phyloP scores from a whole-genome alignment of 2,888 invertebrate species.

The Lagria hirta region DNA sequence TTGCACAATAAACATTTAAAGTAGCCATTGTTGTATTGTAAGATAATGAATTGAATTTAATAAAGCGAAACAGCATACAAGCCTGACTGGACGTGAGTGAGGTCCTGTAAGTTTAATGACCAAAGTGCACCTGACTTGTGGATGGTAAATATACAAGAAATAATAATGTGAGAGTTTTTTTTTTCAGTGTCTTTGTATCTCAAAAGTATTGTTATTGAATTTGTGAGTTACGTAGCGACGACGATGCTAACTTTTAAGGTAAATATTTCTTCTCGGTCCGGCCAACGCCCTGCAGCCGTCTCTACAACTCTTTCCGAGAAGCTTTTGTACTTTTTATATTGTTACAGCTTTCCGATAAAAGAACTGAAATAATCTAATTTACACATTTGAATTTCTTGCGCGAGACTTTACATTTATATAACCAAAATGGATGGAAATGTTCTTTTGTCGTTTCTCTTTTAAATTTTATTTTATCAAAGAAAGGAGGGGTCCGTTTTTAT shows the following conservation, averaged over 20 bases:
- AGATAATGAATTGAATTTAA: slow-evolving; percentile 26
- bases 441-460: slow-evolving; percentile 49
- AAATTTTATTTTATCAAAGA: slow-evolving; percentile 48
- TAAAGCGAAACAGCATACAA: slow-evolving; percentile 11
- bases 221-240: slow-evolving; percentile 36
- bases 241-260: slow-evolving; percentile 43
- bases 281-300: slow-evolving; percentile 39
- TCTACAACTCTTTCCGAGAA: slow-evolving; percentile 44
- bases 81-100: slow-evolving; percentile 22
- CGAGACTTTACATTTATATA: slow-evolving; percentile 52
- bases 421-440: slow-evolving; percentile 52
- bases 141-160: slow-evolving; percentile 12
- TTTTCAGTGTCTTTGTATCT: slow-evolving; percentile 12
- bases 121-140: slow-evolving; percentile 19
- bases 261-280: slow-evolving; percentile 41
- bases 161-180: slow-evolving; percentile 13
- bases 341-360: slow-evolving; percentile 51
- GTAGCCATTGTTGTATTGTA: slow-evolving; percentile 33
- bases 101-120: slow-evolving; percentile 17
- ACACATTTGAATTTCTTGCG: slow-evolving; percentile 53
- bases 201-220: slow-evolving; percentile 40
- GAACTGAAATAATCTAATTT: slow-evolving; percentile 54
- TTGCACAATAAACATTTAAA: slow-evolving; percentile 31
- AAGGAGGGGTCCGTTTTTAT: slow-evolving; percentile 40
- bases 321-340: slow-evolving; percentile 50